These are phyloP conservation scores for Noctua pronuba DNA, from an alignment of 2,888 invertebrate genomes.

Conservation along the genomic window DNA sequence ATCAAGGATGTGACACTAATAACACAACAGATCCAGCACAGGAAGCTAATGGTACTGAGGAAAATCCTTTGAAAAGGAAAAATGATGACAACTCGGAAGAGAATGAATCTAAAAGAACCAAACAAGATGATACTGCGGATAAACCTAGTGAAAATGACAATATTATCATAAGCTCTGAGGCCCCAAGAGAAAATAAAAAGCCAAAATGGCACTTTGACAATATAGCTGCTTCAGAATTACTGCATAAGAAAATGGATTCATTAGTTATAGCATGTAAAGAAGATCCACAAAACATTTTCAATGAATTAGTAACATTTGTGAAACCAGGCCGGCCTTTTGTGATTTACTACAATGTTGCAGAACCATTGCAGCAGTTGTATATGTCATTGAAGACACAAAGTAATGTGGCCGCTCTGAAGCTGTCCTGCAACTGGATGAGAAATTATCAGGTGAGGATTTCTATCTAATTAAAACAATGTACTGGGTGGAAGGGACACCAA, in stretches of 20 bases:
- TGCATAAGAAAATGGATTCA: slow-evolving; percentile 93
- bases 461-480: neutral
- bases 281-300: slow-evolving; percentile 95
- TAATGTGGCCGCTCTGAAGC: slow-evolving; percentile 93
- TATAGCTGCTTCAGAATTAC: slow-evolving; percentile 91
- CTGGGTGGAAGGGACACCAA: no score
- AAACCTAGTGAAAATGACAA: slow-evolving; percentile 30
- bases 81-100: slow-evolving; percentile 68
- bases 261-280: slow-evolving; percentile 95
- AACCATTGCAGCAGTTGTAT: slow-evolving; percentile 96
- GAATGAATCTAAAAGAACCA: slow-evolving; percentile 77
- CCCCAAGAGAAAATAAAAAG: slow-evolving; percentile 82
- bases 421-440: slow-evolving; percentile 96
- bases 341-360: slow-evolving; percentile 94
- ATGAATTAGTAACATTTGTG: slow-evolving; percentile 94
- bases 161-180: slow-evolving; percentile 33
- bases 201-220: slow-evolving; percentile 93
- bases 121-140: slow-evolving; percentile 61
- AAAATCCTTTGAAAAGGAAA: slow-evolving; percentile 79
- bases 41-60: slow-evolving; percentile 59
- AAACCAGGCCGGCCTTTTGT: slow-evolving; percentile 96
- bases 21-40: slow-evolving; percentile 53
- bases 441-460: slow-evolving; percentile 94
- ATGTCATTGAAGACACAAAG: slow-evolving; percentile 93
- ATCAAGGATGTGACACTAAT: slow-evolving; percentile 90